Evolutionary conservation across 2,888 invertebrate species (phyloP), one percentile per base, ranked within the genome.

Genomic region (Dyspetes luteomarginatus): DNA sequence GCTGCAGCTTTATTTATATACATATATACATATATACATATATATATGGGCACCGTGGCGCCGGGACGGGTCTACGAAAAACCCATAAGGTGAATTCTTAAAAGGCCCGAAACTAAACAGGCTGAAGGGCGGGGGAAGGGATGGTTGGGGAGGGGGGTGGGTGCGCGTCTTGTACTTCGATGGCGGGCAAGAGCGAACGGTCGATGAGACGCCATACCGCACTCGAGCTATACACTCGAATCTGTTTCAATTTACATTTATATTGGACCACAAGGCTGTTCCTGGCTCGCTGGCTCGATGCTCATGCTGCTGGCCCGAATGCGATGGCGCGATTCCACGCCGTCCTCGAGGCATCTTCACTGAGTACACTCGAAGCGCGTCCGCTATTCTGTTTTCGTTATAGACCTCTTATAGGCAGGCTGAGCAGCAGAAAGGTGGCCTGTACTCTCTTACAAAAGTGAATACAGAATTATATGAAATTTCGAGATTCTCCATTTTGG

Each of bases 231-330:
- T 86, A 85, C 87, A 85, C 89, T 89, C 86, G 88, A 91, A 91
- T 91, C 90, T 89, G 90, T 89, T 90, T 89, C 88, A 89, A 91
- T 91, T 91, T 91, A 91, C 91, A 91, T 91, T 91, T 91, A 91
- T 91, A 91, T 91, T 91, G 91, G 90, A 91, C 89, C 88, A 84
- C 88, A 83, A 85, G 87, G 50, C 83, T 85, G 86, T 82, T 81
- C 64, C 82, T 72, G 48, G 68, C 15, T 28, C 48, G 65, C 50
- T 72, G 30, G 41, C 62, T 41, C 41, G 71, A 52, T 64, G 72
- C 64, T 48, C 55, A 36, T 52, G 56, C 62, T 36, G 78, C 83
- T 58, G 83, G 78, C 77, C 82, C 79, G 79, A 50, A 81, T 79
- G 77, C 82, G 78, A 79, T 77, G 75, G 82, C 77, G 82, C 82